phyloP scores from a whole-genome alignment of 2,888 invertebrate genomes.

The Apotomis betuletana region DNA sequence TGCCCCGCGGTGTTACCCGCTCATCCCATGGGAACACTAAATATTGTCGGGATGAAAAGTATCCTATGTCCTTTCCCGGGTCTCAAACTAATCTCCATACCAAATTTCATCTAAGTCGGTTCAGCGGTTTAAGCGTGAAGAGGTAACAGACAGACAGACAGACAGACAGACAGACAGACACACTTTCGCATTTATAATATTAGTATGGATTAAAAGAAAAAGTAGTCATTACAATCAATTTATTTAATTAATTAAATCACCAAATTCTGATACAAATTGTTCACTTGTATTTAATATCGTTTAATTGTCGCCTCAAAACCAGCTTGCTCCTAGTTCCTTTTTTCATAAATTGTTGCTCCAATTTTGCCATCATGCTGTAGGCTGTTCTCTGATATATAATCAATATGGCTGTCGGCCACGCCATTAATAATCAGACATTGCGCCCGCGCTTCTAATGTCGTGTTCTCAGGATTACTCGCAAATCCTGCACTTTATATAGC shows the following conservation, averaged over 20 bases:
- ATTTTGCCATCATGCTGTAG: neutral
- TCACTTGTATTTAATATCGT: constrained; percentile 4
- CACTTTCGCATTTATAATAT: too few relatives aligned
- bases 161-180: too few relatives aligned
- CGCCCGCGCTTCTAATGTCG: neutral
- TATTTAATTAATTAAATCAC: constrained; percentile 26
- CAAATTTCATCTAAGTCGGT: too few relatives aligned
- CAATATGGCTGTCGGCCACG: constrained; percentile 9
- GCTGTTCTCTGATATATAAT: constrained; percentile 1
- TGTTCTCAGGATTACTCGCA: neutral
- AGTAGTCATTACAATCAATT: constrained; percentile 34
- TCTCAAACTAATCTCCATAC: too few relatives aligned
- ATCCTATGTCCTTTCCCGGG: too few relatives aligned
- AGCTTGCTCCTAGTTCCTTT: constrained; percentile 7
- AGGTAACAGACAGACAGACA: too few relatives aligned
- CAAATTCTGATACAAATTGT: constrained; percentile 3
- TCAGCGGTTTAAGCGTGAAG: too few relatives aligned
- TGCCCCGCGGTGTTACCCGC: too few relatives aligned
- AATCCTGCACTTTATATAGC: neutral
- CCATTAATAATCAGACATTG: constrained; percentile 6
- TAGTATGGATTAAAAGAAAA: too few relatives aligned
- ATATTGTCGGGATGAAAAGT: too few relatives aligned
- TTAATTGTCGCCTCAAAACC: neutral
- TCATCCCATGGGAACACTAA: too few relatives aligned
- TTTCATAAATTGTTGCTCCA: constrained; percentile 11